These are phyloP conservation scores for rabbit (Oryctolagus cuniculus) DNA, from an alignment of 2,113 vertebrate species.

Conservation along the genomic window mOryCun1.1 NC_091435.1:54888501-54889000, in stretches of 20 bases:
- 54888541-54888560: constrained; percentile 94
- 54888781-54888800: neutral
- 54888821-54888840: neutral
- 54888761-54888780: neutral
- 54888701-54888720: neutral
- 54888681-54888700: neutral
- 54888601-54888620: constrained; percentile 94
- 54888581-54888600: constrained; percentile 93
- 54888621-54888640: constrained; percentile 86
- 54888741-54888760: neutral
- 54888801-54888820: neutral
- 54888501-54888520: constrained; percentile 95
- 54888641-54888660: neutral
- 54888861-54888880: too few species aligned
- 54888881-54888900: too few species aligned
- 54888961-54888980: too few species aligned
- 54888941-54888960: too few species aligned
- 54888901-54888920: too few species aligned
- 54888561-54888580: constrained; percentile 90
- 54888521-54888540: constrained; percentile 92
- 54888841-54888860: neutral
- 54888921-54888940: too few species aligned
- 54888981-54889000: too few species aligned
- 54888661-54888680: neutral
- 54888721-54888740: neutral